Evolutionary conservation across 2,888 invertebrate genomes (phyloP).

Genomic region (Ischnus inquisitorius): DNA sequence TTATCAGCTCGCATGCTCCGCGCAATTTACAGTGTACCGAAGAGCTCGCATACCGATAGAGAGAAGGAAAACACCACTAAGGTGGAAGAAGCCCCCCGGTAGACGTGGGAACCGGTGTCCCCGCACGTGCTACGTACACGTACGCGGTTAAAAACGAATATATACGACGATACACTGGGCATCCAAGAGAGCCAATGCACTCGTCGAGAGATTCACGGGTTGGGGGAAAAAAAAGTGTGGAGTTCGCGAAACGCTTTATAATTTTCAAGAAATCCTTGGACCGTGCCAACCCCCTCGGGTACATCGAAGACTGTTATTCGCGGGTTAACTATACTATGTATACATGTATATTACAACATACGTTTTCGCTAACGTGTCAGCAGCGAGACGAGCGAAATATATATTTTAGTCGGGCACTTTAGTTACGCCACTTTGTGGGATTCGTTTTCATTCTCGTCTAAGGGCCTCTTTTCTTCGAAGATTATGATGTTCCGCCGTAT

Average conservation of each 20-base stretch:
- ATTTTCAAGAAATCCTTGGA: conserved; percentile 56
- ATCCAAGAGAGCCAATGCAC: conserved; percentile 42
- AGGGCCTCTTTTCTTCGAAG: neutral
- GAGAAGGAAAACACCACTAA: conserved; percentile 2
- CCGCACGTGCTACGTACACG: conserved; percentile 48
- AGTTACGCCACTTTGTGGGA: conserved; percentile 4
- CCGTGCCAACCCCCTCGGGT: conserved; percentile 32
- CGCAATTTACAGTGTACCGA: conserved; percentile 66
- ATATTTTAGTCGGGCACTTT: neutral
- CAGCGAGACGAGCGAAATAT: conserved; percentile 22
- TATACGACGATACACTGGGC: conserved; percentile 34
- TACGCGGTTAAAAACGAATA: conserved; percentile 17
- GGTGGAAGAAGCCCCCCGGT: conserved; percentile 9
- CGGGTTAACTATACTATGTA: conserved; percentile 18
- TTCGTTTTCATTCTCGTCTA: conserved; percentile 19
- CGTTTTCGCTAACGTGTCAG: neutral
- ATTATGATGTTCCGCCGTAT: conserved; percentile 27
- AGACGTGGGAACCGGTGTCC: conserved; percentile 70
- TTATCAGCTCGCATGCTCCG: conserved; percentile 69
- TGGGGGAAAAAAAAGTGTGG: conserved; percentile 31
- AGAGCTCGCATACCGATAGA: conserved; percentile 35
- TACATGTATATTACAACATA: conserved; percentile 4
- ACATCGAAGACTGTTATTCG: conserved; percentile 45
- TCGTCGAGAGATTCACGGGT: conserved; percentile 16
- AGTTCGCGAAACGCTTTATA: conserved; percentile 54